phyloP scores from a whole-genome alignment of 37 sponge, comb jelly and placozoan species.

The Halisarca cf. caerulea region DNA sequence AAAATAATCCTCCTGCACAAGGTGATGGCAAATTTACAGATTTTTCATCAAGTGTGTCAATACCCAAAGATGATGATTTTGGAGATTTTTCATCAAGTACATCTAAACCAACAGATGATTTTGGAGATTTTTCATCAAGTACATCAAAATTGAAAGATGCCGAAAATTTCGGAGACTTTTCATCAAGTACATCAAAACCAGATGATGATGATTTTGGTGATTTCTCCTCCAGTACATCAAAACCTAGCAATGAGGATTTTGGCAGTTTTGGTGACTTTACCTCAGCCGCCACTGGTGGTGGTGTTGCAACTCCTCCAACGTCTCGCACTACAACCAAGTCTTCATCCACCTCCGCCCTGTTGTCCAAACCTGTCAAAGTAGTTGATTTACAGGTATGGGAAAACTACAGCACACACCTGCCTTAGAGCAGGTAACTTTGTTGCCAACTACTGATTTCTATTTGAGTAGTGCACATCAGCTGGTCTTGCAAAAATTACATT shows the following conservation, averaged over 20 bases:
- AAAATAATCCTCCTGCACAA: not conserved
- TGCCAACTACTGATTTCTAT: no score
- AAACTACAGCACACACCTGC: no score
- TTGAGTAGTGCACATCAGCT: no score
- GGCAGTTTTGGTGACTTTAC: not conserved
- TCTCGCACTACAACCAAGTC: not conserved
- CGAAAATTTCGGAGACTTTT: not conserved
- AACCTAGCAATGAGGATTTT: not conserved
- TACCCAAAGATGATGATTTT: not conserved
- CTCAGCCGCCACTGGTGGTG: not conserved
- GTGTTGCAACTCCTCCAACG: not conserved
- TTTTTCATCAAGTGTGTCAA: not conserved
- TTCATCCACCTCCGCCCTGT: not conserved
- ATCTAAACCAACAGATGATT: not conserved
- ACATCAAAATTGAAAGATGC: not conserved
- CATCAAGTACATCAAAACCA: not conserved
- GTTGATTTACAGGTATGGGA: no score
- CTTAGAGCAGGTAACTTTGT: no score
- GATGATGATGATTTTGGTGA: conserved; percentile 11
- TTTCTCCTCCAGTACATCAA: not conserved
- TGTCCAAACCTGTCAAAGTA: no score
- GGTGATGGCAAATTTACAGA: not conserved
- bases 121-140: not conserved
- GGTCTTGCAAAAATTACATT: no score
- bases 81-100: not conserved